Base-by-base conservation (phyloP, 1,140 invertebrate genomes). In the Trichogramma pretiosum region DNA sequence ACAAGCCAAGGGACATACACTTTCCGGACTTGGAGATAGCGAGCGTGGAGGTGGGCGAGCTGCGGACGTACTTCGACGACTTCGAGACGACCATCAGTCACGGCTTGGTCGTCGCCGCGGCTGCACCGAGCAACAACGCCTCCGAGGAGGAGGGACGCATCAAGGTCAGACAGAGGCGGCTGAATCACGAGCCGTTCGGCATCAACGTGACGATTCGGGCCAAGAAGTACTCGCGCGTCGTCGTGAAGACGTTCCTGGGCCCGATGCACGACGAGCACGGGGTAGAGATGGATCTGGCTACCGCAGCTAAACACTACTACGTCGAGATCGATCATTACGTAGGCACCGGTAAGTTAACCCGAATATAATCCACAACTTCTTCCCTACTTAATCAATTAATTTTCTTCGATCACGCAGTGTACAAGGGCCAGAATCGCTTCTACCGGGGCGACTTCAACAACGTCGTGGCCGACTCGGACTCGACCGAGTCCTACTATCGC, bases 11-110 rank as follows among this genome's bases (percentile, higher is more conserved):
- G 8, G 76, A 84, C 46, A 62, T 82, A 0, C 46, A 68, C 50
- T 80, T 76, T 61, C 73, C 77, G 7, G 74, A 74, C 33, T 72
- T 85, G 16, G 76, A 76, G 53, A 73, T 87, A 44, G 74, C 80
- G 47, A 74, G 74, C 33, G 70, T 85, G 5, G 57, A 63, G 2
- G 72, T 82, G 5, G 78, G 80, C 61, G 74, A 78, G 40, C 61
- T 87, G n/a, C n/a, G n/a, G 10, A 86, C 84, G 21, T 86, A 78
- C 62, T 84, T 85, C 65, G 81, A 85, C 37, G 68, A 83, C 23
- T 79, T 78, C 53, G 77, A 83, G 54, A 56, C 81, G 16, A 77
- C 83, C 53, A 75, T 84, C 24, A 79, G 73, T 56, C 83, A 84
- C 55, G 77, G 77, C 47, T 50, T 86, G 11, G 67, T 66, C 26